Base-by-base conservation (phyloP, 2,888 invertebrate species). In the Allacma fusca region DNA sequence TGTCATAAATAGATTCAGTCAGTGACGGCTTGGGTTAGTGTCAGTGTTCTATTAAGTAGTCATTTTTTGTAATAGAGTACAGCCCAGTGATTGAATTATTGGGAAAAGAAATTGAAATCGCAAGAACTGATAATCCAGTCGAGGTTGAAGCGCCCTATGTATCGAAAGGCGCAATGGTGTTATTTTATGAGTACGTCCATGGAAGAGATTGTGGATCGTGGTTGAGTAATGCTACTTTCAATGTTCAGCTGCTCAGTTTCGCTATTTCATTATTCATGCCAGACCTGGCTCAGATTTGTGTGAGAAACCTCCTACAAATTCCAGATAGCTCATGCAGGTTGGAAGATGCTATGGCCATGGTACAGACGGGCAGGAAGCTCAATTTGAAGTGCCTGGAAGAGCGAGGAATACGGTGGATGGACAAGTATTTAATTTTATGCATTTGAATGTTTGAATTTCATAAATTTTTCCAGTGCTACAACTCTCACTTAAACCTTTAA, bases 111-210 rank as follows among this genome's bases (percentile, higher is more conserved):
- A 26, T 16, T 1, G 13, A 29, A 4, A n/a, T 67, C 7, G 19
- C 28, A 19, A 19, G 4, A 13, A 4, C 5, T 9, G 9, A 1
- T 19, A 7, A 9, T 16, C 67, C 67, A 1, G 21, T 34, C 1
- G 62, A 62, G 16, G 16, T 67, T 7, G 1, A n/a, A n/a, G 34
- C 29, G 2, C 67, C 67, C 7, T 29, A 67, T 16, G 28, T 29
- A 12, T 4, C 28, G 1, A 21, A 12, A 19, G 29, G 13, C 1
- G 13, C 67, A 16, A 67, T 67, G 67, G 4, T 12, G 19, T 19
- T 67, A n/a, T 67, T 67, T 34, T 67, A 67, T 24, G 34, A 67
- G 21, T 67, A 29, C 29, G 13, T 67, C 4, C 67, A 67, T 7
- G 28, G 67, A 9, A 26, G 67, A 26, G 34, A 67, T 29, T 9